Percentiles rank a stretch among this genome's conserved stretches.
phyloP scores from a whole-genome alignment of 1,140 invertebrate species.

The roundworm (Caenorhabditis elegans) region DNA sequence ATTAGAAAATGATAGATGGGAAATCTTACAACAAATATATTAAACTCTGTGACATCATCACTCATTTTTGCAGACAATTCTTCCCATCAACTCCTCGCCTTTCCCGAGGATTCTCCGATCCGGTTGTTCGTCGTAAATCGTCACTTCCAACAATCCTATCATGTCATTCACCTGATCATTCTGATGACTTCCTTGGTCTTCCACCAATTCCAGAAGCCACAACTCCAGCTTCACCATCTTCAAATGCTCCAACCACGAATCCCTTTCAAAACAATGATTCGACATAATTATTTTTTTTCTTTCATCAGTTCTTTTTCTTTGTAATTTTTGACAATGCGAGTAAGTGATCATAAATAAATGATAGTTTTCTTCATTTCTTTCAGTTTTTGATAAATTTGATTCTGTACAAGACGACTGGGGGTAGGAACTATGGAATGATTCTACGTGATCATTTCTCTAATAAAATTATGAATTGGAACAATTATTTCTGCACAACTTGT shows the following conservation, averaged over 20 bases:
- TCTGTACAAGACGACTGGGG: not conserved
- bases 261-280: slow-evolving; percentile 19
- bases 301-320: not conserved
- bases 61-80: slow-evolving; percentile 20
- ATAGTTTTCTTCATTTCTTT: not conserved
- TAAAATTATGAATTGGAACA: too few relatives aligned
- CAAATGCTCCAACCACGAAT: slow-evolving; percentile 6
- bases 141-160: slow-evolving; percentile 1
- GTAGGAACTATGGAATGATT: not conserved
- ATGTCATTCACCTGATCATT: slow-evolving; percentile 25
- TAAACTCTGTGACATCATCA: too few relatives aligned
- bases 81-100: slow-evolving; percentile 31
- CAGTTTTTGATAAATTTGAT: too few relatives aligned
- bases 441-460: too few relatives aligned
- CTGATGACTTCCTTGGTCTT: slow-evolving; percentile 37
- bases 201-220: slow-evolving; percentile 42
- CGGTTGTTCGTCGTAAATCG: slow-evolving; percentile 32
- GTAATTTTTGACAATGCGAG: slow-evolving; percentile 7
- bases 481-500: too few relatives aligned
- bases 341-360: slow-evolving; percentile 17
- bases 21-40: too few relatives aligned
- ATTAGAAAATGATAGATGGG: too few relatives aligned
- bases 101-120: slow-evolving; percentile 39
- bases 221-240: slow-evolving; percentile 29
- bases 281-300: not conserved